Percentiles rank a stretch among this genome's conserved stretches.
These are phyloP conservation scores for Malurus elegans DNA, from an alignment of 2,113 vertebrate genomes.

Conservation along the genomic window DNA sequence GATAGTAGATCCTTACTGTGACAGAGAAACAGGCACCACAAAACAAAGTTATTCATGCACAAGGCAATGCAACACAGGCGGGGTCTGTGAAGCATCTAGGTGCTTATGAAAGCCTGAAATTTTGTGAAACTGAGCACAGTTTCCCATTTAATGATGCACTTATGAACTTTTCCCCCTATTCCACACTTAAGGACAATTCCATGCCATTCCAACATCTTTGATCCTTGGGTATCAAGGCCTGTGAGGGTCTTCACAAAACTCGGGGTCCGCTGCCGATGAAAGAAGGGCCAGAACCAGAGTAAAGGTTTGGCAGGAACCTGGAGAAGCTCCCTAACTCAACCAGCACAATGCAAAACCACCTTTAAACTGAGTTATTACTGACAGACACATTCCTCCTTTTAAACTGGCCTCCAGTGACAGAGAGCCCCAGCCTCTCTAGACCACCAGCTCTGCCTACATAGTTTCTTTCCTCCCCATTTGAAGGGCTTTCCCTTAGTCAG, in stretches of 20 bases:
- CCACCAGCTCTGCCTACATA: neutral
- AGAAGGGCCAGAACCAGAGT: neutral
- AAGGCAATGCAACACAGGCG: neutral
- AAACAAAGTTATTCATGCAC: neutral
- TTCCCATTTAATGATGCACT: neutral
- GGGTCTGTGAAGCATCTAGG: neutral
- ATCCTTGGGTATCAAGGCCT: neutral
- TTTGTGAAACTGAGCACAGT: neutral
- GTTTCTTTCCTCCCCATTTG: neutral
- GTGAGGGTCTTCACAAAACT: neutral
- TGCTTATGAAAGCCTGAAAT: neutral
- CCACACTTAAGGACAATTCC: neutral
- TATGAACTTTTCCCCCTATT: neutral
- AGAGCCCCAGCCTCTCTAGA: neutral
- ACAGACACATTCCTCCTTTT: neutral
- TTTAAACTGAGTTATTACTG: neutral
- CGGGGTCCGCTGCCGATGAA: neutral
- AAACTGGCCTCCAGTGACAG: neutral
- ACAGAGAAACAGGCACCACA: neutral
- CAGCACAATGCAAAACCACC: neutral
- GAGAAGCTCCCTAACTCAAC: neutral
- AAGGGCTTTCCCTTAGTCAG: neutral
- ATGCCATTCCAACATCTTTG: neutral
- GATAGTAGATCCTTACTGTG: accelerated
- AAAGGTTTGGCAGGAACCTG: neutral